Percentiles rank a stretch among this genome's conserved stretches.
Evolutionary conservation across 2,797 vertebrate species (phyloP).

Genomic region (Aplochiton taeniatus): DNA sequence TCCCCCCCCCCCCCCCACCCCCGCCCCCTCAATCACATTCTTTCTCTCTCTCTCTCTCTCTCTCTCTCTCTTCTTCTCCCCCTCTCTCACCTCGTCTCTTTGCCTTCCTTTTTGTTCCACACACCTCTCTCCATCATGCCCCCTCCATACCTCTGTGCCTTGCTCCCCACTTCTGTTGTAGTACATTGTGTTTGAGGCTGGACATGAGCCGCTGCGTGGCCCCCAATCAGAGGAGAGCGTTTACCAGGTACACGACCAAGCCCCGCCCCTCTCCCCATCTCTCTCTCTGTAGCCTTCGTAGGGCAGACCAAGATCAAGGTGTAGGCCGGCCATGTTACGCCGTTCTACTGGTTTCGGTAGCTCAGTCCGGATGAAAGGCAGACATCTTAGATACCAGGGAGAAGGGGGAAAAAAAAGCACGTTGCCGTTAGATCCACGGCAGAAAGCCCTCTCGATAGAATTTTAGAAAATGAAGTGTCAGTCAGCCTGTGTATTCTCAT

Average conservation of each 20-base stretch:
- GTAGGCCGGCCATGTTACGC: constrained; percentile 1
- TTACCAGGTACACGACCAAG: constrained; percentile 94
- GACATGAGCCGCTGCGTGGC: constrained; percentile 97
- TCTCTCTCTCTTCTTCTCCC: constrained; percentile 70
- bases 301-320: constrained; percentile 10
- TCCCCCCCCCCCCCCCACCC: constrained; percentile 52
- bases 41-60: constrained; percentile 23
- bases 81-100: constrained; percentile 53
- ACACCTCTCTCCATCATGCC: constrained; percentile 42
- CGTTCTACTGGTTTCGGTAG: constrained; percentile 9
- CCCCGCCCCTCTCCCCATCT: constrained; percentile 50
- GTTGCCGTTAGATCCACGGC: neutral
- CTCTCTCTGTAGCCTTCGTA: constrained; percentile 30
- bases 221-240: constrained; percentile 97
- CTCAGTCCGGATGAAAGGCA: constrained; percentile 13
- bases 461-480: constrained; percentile 13
- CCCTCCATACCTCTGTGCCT: constrained; percentile 47
- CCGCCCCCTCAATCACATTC: constrained; percentile 43
- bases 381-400: neutral
- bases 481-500: neutral
- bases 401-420: neutral
- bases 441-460: constrained; percentile 1
- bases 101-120: constrained; percentile 21
- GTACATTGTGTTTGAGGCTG: constrained; percentile 99
- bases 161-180: constrained; percentile 83